Percentiles rank a stretch among this genome's conserved stretches.
phyloP scores from a whole-genome alignment of 1,140 invertebrate species.

The Drosophila hydei region DNA sequence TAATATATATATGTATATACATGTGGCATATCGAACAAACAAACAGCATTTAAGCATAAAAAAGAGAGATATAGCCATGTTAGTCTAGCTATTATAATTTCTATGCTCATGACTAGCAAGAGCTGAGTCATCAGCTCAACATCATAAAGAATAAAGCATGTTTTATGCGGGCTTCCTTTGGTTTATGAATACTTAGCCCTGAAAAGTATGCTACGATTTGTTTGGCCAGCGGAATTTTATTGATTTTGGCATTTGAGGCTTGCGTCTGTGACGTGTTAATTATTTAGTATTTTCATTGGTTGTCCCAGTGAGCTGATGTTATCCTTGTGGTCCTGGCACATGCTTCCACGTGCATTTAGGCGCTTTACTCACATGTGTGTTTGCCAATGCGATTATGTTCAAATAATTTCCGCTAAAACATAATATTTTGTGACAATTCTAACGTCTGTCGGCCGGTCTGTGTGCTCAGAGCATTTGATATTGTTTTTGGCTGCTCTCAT shows the following conservation, averaged over 20 bases:
- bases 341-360: constrained; percentile 29
- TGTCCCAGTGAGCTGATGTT: constrained; percentile 5
- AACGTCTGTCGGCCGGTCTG: neutral
- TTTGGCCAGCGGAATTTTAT: neutral
- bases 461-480: neutral
- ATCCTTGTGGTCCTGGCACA: constrained; percentile 20
- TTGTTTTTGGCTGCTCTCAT: constrained; percentile 1
- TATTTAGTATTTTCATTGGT: constrained; percentile 49
- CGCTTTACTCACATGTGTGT: constrained; percentile 28
- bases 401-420: constrained; percentile 71
- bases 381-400: constrained; percentile 55
- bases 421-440: constrained; percentile 49
- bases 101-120: constrained; percentile 44
- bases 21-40: constrained; percentile 71
- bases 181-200: neutral
- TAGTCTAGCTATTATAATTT: constrained; percentile 46
- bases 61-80: constrained; percentile 55
- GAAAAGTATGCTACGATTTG: constrained; percentile 14
- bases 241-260: constrained; percentile 6
- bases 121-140: constrained; percentile 1
- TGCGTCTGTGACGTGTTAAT: constrained; percentile 25
- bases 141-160: neutral
- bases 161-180: neutral
- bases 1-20: no score
- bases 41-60: constrained; percentile 72